Evolutionary conservation across 2,113 vertebrate genomes (phyloP), one percentile per base, ranked within the genome.

Genomic region (Brachyhypopomus occidentalis): DNA sequence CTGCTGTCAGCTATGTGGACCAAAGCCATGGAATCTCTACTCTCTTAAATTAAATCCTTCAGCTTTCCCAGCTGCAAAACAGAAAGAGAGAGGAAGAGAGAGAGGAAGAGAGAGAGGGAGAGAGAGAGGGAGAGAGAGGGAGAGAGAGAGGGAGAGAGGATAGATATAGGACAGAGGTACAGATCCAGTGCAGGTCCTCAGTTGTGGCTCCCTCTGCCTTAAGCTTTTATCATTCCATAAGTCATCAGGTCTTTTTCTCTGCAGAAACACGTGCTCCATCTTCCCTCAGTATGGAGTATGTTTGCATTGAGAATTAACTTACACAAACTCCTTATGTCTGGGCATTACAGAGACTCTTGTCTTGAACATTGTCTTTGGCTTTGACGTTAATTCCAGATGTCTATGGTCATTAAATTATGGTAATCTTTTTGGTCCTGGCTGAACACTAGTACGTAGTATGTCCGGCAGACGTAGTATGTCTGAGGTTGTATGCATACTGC

Each of bases 21-120:
- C 17, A 52, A 77, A 83, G 91, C 91, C 92, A 92, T 88, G 86
- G 85, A 92, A 92, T 93, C 89, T 89, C 88, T 77, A 70, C 83
- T 83, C 88, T 92, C 90, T 84, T 92, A 92, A 93, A 93, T 93
- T 88, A 90, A 92, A 89, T 86, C 88, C 88, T 86, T 88, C 84
- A 85, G 87, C 78, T 83, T 85, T 75, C 64, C 84, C 92, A 92
- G 88, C 86, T 90, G 88, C 85, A 89, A 86, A 80, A 84, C 80
- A 69, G 55, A 63, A 73, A 58, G 25, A 23, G 58, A 83, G 25
- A 41, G 75, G 45, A 78, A 71, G 72, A 72, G 79, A 87, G 84
- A 84, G 55, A 87, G 85, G 83, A 77, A 60, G 69, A 59, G 2
- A 69, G 30, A 69, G 2, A 77, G 62, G 20, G 2, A 78, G 63